A percentile compares a stretch with the other conserved stretches of the same genome.
phyloP scores from a whole-genome alignment of 2,888 invertebrate genomes.

The Lepidonotus clava region DNA sequence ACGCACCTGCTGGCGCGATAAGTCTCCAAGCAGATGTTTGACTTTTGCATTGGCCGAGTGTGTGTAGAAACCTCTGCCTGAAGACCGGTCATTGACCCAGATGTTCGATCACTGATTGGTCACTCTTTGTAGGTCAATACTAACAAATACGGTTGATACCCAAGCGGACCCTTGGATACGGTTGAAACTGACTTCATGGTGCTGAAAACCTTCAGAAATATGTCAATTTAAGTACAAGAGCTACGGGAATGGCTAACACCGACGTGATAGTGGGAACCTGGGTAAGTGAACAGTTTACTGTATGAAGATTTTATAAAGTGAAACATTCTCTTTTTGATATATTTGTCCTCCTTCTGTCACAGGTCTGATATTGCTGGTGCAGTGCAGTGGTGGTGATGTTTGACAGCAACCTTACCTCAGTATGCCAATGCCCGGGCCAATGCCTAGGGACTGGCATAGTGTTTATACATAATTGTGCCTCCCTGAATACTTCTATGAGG shows the following conservation, averaged over 20 bases:
- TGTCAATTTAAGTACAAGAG: neutral
- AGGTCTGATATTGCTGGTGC: too few species aligned
- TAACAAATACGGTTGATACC: constrained; percentile 35
- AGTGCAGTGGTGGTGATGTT: too few species aligned
- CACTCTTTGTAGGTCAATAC: constrained; percentile 20
- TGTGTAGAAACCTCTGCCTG: neutral
- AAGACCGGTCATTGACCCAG: neutral
- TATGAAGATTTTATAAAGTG: too few species aligned
- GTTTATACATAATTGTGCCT: too few species aligned
- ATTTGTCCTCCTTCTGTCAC: too few species aligned
- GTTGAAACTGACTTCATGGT: neutral
- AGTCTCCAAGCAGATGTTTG: neutral
- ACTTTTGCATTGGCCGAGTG: neutral
- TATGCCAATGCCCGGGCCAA: too few species aligned
- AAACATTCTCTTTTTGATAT: too few species aligned
- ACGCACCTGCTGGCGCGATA: neutral
- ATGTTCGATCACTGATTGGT: constrained; percentile 10
- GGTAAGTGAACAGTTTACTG: neutral
- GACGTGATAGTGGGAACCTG: constrained; percentile 33
- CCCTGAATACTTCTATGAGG: too few species aligned
- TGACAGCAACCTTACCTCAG: too few species aligned
- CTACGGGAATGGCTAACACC: constrained; percentile 25
- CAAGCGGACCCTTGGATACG: constrained; percentile 42
- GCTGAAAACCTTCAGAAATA: constrained; percentile 1
- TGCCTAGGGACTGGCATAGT: too few species aligned